Percentiles rank a stretch among this genome's conserved stretches.
These are phyloP conservation scores for Rachycentron canadum DNA, from an alignment of 2,797 vertebrate species.

Conservation along the genomic window DNA sequence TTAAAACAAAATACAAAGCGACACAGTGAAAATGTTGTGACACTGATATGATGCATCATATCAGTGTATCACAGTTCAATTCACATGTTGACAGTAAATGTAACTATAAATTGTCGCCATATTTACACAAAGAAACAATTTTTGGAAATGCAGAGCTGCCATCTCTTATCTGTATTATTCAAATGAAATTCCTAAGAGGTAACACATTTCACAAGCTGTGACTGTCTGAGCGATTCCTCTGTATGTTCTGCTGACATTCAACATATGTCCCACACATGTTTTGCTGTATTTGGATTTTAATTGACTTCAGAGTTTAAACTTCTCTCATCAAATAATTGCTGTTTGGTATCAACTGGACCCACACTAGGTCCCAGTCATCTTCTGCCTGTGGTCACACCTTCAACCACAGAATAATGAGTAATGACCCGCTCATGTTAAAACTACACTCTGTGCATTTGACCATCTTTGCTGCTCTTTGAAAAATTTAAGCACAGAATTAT, in stretches of 20 bases:
- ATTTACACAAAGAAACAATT: not conserved
- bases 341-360: not conserved
- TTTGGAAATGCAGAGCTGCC: not conserved
- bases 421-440: slow-evolving; percentile 25
- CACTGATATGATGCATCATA: too few species aligned
- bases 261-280: not conserved
- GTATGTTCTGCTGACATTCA: not conserved
- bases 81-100: not conserved
- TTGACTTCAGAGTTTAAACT: not conserved
- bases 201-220: not conserved
- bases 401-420: not conserved
- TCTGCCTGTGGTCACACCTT: not conserved
- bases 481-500: slow-evolving; percentile 63
- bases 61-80: too few species aligned
- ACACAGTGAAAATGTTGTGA: too few species aligned
- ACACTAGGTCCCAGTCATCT: not conserved
- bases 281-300: not conserved
- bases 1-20: not conserved
- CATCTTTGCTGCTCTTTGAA: slow-evolving; percentile 43
- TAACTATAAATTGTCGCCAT: not conserved
- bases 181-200: not conserved
- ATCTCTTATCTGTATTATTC: not conserved
- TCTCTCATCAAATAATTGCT: not conserved
- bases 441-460: slow-evolving; percentile 32
- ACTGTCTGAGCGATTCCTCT: not conserved